Base-by-base conservation (phyloP, 2,113 vertebrate species). In the Accipiter cooperii region DNA sequence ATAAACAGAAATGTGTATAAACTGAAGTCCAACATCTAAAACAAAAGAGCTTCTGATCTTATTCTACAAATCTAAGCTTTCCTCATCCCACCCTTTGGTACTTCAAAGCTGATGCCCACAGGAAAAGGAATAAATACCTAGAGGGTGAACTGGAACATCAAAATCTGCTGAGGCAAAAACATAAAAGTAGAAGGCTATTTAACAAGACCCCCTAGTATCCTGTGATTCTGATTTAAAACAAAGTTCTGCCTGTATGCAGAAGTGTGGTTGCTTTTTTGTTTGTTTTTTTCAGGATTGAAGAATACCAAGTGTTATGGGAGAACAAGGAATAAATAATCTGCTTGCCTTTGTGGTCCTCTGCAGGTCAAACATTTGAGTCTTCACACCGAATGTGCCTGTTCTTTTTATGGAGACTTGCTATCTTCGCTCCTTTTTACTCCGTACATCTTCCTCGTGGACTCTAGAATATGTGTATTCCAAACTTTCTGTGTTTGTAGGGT, bases 121-220 rank as follows among this genome's bases (percentile, higher is more conserved):
- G 90, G 80, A 95, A 84, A 93, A 81, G 38, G 13, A 86, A 57
- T 93, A 71, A 94, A 94, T 85, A 79, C 51, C 82, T 64, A 26
- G 42, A 92, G 88, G 79, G 73, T 78, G 79, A 93, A 60, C 52
- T 74, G 44, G 34, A 78, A 47, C 76, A 84, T 84, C 83, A 78
- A 44, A 64, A 90, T 90, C 68, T 83, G 52, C 75, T 60, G 58
- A 81, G 61, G 70, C 47, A 84, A 87, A 90, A 89, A 28, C 60
- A 82, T 84, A 57, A 65, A 93, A 86, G 69, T 52, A 40, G 38
- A 85, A 83, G 38, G 5, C 70, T 82, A 66, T 51, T 92, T 91
- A 91, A 90, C 65, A 82, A 91, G 52, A 51, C 75, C 46, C 28
- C 60, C 44, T 69, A 20, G 55, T 78, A 13, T 51, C 13, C 24